Evolutionary conservation across 2,113 vertebrate genomes (phyloP).

Genomic region (Speoplatyrhinus poulsoni): DNA sequence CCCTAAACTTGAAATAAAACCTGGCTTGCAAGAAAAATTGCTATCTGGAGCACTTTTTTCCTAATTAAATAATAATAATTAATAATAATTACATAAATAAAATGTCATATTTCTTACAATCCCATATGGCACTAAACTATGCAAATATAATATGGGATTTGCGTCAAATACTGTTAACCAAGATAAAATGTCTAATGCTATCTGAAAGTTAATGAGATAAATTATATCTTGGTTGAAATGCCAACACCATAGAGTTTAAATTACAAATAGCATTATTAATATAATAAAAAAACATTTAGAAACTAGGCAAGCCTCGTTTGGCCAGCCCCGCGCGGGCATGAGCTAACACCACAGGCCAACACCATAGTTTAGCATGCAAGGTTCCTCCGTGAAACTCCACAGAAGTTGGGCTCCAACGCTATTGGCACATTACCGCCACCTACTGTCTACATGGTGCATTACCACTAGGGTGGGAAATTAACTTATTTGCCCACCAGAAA

Average conservation of each 20-base stretch:
- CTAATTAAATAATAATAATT: not conserved
- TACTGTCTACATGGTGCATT: too few species aligned
- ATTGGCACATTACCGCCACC: too few species aligned
- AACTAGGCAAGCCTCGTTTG: too few species aligned
- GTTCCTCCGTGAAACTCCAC: too few species aligned
- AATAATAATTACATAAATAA: not conserved
- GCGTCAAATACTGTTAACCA: not conserved
- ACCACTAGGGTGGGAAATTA: too few species aligned
- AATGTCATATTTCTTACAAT: not conserved
- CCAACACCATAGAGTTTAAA: not conserved
- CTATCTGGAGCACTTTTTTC: not conserved
- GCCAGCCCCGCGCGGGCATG: too few species aligned
- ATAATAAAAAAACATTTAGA: not conserved
- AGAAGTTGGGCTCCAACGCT: too few species aligned
- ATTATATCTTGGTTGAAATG: not conserved
- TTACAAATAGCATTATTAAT: not conserved
- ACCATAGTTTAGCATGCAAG: too few species aligned
- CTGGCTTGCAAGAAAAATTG: too few species aligned
- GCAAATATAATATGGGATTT: not conserved
- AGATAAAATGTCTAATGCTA: not conserved
- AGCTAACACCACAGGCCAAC: too few species aligned
- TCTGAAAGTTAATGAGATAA: not conserved
- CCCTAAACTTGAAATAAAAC: not conserved
- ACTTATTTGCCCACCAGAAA: too few species aligned
- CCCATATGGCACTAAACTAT: not conserved